Percentiles rank a stretch among this genome's conserved stretches.
phyloP scores from a whole-genome alignment of 2,113 vertebrate species.

The Girardinichthys multiradiatus region DNA sequence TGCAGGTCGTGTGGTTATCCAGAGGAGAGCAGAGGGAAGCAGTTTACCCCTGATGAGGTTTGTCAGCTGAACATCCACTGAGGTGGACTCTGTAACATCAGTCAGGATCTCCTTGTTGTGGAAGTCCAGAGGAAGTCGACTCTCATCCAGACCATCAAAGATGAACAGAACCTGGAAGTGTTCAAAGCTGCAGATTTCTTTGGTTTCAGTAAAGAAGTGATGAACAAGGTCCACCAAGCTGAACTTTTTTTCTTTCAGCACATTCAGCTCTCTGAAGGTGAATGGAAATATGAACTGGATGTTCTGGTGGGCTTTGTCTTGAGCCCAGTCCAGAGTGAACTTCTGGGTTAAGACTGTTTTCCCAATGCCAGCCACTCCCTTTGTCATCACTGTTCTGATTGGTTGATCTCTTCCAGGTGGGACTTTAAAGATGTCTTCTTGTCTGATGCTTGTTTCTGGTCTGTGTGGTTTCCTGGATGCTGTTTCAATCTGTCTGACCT shows the following conservation, averaged over 20 bases:
- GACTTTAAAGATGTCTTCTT: neutral
- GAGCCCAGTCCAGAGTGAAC: conserved; percentile 16
- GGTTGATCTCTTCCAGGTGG: neutral
- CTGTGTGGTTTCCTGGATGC: conserved; percentile 23
- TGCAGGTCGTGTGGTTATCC: too few relatives aligned
- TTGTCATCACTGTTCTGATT: conserved; percentile 5
- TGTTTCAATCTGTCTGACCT: conserved; percentile 54
- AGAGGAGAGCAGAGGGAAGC: too few relatives aligned
- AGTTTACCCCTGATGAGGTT: too few relatives aligned
- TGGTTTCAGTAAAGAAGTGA: conserved; percentile 1
- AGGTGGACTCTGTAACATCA: too few relatives aligned
- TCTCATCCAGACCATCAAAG: too few relatives aligned
- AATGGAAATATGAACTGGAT: conserved; percentile 4
- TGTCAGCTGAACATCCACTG: too few relatives aligned
- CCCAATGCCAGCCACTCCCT: conserved; percentile 2
- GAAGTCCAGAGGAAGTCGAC: too few relatives aligned
- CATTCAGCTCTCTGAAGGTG: conserved; percentile 5
- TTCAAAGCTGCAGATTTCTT: too few relatives aligned
- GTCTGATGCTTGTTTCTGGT: neutral
- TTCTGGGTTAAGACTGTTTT: neutral
- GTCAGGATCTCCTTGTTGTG: too few relatives aligned
- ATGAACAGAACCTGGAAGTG: too few relatives aligned
- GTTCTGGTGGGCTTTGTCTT: conserved; percentile 1
- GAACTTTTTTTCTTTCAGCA: neutral
- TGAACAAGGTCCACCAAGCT: conserved; percentile 8